Evolutionary conservation across 2,888 invertebrate genomes (phyloP).

Genomic region (Drosophila percnosoma): DNA sequence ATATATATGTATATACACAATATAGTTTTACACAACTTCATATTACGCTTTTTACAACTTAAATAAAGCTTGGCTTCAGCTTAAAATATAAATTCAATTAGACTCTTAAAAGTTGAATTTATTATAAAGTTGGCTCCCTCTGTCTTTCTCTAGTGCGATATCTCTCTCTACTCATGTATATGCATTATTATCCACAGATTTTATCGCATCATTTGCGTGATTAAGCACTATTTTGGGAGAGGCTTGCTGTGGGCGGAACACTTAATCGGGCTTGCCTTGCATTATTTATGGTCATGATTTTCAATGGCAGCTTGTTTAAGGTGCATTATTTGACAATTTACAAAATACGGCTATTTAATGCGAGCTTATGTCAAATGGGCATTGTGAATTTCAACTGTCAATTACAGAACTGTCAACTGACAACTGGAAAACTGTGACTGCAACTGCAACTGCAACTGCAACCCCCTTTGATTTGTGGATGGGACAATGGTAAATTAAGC

Average conservation of each 20-base stretch:
- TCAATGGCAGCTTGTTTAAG: conserved; percentile 45
- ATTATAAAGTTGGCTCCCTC: neutral
- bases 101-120: neutral
- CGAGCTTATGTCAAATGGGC: conserved; percentile 54
- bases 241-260: neutral
- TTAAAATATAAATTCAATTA: neutral
- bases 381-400: conserved; percentile 58
- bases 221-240: neutral
- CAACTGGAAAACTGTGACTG: conserved; percentile 49
- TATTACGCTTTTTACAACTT: neutral
- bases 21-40: too few relatives aligned
- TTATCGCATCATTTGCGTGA: neutral
- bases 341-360: conserved; percentile 54
- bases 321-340: conserved; percentile 46
- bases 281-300: conserved; percentile 41
- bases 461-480: conserved; percentile 28
- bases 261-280: conserved; percentile 24
- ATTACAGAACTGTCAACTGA: conserved; percentile 67
- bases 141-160: neutral
- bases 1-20: neutral
- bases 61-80: neutral
- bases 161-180: too few relatives aligned
- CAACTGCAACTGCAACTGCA: neutral
- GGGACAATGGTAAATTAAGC: conserved; percentile 45
- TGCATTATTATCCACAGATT: neutral